These are phyloP conservation scores for Poecilia gillii DNA, from an alignment of 2,797 vertebrate species.

Conservation along the genomic window DNA sequence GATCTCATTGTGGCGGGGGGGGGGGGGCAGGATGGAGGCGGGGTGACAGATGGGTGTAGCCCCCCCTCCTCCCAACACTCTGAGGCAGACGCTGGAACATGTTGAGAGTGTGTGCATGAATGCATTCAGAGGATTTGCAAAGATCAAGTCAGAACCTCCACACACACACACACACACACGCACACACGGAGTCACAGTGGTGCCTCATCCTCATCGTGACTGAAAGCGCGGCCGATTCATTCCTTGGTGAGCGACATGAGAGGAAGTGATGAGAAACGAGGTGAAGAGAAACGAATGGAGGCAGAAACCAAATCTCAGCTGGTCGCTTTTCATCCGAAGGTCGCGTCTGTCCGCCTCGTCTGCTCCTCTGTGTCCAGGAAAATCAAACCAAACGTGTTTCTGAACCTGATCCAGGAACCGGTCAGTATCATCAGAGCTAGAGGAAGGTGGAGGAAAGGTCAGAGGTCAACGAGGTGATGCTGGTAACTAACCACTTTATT, in stretches of 20 bases:
- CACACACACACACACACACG: slow-evolving; percentile 11
- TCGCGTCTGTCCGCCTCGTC: no score
- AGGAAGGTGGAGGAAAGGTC: no score
- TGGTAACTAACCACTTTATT: no score
- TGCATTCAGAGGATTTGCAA: slow-evolving; percentile 56
- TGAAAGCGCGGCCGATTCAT: slow-evolving; percentile 36
- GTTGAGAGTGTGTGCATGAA: slow-evolving; percentile 56
- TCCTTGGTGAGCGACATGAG: slow-evolving; percentile 15
- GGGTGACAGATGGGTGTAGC: slow-evolving; percentile 52
- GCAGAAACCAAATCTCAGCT: neutral
- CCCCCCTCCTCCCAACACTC: slow-evolving; percentile 28
- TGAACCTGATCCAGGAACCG: no score
- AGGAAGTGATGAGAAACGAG: neutral
- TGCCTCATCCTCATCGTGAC: slow-evolving; percentile 53
- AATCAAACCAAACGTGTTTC: no score
- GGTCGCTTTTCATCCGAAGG: no score
- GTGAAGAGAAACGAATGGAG: neutral
- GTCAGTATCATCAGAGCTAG: no score
- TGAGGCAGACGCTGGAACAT: slow-evolving; percentile 32
- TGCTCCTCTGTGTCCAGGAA: no score
- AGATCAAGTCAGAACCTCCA: slow-evolving; percentile 41
- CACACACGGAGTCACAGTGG: neutral
- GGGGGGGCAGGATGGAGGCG: neutral
- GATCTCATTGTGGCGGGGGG: slow-evolving; percentile 30
- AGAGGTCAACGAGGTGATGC: no score